Evolutionary conservation across 2,888 invertebrate species (phyloP).

Genomic region (Drosophila stalkeri): DNA sequence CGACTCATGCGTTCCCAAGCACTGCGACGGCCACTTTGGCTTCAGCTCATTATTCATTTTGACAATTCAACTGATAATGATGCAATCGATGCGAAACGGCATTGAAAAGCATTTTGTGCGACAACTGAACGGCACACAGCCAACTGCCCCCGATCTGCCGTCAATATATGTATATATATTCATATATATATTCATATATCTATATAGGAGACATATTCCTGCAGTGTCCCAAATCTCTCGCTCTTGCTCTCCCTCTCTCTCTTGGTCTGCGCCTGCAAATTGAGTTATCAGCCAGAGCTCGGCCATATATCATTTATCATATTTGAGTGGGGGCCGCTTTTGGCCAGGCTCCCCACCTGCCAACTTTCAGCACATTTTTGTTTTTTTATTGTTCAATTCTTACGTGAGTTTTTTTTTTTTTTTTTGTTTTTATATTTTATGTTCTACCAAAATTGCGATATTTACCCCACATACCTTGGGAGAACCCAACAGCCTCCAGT

Average conservation of each 20-base stretch:
- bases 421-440: constrained; percentile 16
- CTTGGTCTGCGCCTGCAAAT: constrained; percentile 65
- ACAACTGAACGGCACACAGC: constrained; percentile 43
- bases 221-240: not conserved
- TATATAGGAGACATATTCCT: not conserved
- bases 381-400: constrained; percentile 23
- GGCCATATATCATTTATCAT: constrained; percentile 28
- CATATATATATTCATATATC: too few species aligned
- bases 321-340: not conserved
- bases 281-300: constrained; percentile 74
- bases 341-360: not conserved
- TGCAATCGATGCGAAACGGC: constrained; percentile 81
- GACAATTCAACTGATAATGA: constrained; percentile 85
- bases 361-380: constrained; percentile 70
- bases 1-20: constrained; percentile 40
- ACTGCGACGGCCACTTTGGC: constrained; percentile 10
- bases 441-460: constrained; percentile 83
- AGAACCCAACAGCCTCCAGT: constrained; percentile 85
- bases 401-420: constrained; percentile 6
- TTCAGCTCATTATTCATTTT: constrained; percentile 84
- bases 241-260: constrained; percentile 1
- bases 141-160: not conserved
- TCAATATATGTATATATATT: too few species aligned
- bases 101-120: constrained; percentile 73
- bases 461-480: constrained; percentile 86